phyloP scores from a whole-genome alignment of 2,113 vertebrate genomes.

The Calyptomena viridis region DNA sequence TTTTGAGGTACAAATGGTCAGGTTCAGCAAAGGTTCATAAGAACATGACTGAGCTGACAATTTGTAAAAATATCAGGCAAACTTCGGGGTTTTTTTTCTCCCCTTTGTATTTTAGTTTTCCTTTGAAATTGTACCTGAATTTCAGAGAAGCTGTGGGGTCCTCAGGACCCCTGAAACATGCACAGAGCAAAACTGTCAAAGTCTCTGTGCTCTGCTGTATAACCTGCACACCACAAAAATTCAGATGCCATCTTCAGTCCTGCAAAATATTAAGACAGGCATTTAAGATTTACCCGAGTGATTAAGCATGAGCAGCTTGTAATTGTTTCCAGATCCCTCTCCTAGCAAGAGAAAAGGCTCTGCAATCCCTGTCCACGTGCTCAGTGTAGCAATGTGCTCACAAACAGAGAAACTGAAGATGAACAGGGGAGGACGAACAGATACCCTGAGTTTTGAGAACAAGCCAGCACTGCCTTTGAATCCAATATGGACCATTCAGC shows the following conservation, averaged over 20 bases:
- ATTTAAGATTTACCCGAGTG: constrained; percentile 43
- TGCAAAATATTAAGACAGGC: constrained; percentile 56
- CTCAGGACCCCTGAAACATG: not conserved
- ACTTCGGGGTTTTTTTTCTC: not conserved
- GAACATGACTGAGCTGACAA: not conserved
- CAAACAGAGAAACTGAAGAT: not conserved
- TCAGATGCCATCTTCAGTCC: constrained; percentile 55
- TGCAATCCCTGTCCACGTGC: not conserved
- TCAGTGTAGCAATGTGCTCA: not conserved
- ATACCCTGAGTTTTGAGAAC: not conserved
- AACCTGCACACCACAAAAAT: constrained; percentile 7
- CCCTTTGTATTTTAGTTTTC: not conserved
- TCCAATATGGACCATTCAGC: not conserved
- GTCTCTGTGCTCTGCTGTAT: not conserved
- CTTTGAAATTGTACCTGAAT: not conserved
- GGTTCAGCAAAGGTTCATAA: not conserved
- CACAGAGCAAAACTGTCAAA: not conserved
- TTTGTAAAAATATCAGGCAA: not conserved
- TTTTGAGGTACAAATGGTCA: not conserved
- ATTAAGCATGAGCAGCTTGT: constrained; percentile 58
- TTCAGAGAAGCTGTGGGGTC: not conserved
- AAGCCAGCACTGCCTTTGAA: not conserved
- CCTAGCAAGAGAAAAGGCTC: constrained; percentile 26
- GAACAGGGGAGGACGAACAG: not conserved
- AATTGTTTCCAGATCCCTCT: constrained; percentile 58